phyloP scores from a whole-genome alignment of 2,113 vertebrate species.

The Charadrius vociferus region DNA sequence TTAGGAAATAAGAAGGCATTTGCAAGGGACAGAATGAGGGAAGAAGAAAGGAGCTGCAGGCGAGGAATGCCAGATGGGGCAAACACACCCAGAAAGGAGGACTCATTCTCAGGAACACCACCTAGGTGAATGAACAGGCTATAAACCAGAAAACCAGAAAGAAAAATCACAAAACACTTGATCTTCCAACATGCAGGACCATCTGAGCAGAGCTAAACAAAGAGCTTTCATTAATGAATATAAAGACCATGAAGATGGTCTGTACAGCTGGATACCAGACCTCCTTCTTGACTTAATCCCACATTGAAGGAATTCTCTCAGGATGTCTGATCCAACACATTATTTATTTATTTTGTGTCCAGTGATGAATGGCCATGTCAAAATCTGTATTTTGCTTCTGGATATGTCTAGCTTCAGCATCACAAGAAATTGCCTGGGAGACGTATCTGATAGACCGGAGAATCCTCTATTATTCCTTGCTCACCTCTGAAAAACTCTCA shows the following conservation, averaged over 20 bases:
- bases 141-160: not conserved
- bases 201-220: not conserved
- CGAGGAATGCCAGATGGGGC: not conserved
- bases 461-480: not conserved
- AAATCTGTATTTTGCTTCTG: not conserved
- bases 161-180: not conserved
- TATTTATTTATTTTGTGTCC: not conserved
- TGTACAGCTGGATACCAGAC: not conserved
- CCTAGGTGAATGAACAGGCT: not conserved
- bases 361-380: not conserved
- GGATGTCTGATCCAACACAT: not conserved
- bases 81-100: not conserved
- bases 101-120: not conserved
- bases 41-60: not conserved
- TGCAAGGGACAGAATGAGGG: not conserved
- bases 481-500: not conserved
- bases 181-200: not conserved
- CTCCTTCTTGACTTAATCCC: not conserved
- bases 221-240: not conserved
- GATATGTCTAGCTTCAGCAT: not conserved
- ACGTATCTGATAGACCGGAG: fast-evolving
- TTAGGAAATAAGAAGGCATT: not conserved
- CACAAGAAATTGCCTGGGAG: not conserved
- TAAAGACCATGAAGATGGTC: not conserved
- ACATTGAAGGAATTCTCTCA: not conserved